Evolutionary conservation across 2,797 vertebrate genomes (phyloP).

Genomic region (Molossus molossus): DNA sequence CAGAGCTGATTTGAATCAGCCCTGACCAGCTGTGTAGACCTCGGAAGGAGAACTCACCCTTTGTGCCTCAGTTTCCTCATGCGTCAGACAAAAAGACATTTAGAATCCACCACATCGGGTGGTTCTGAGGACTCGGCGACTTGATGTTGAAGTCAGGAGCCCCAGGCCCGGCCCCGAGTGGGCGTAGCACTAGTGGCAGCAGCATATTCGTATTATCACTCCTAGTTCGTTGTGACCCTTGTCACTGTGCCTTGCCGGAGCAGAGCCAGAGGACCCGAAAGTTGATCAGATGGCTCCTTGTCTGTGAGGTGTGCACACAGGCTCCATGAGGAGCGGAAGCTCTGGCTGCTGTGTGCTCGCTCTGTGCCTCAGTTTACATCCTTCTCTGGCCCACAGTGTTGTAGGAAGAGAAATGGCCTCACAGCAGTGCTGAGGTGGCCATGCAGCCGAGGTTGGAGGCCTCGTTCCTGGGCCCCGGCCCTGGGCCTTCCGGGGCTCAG

Average conservation of each 20-base stretch:
- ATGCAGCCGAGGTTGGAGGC: rapidly evolving
- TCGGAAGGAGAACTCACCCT: not conserved
- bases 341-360: not conserved
- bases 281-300: not conserved
- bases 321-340: not conserved
- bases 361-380: constrained; percentile 25
- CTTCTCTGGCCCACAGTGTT: not conserved
- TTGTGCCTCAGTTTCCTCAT: not conserved
- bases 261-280: too few relatives aligned
- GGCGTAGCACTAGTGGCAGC: rapidly evolving
- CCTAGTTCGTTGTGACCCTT: rapidly evolving
- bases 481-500: not conserved
- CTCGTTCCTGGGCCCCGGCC: not conserved
- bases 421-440: not conserved
- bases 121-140: not conserved
- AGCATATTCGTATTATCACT: rapidly evolving
- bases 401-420: not conserved
- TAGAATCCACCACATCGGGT: not conserved
- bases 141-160: not conserved
- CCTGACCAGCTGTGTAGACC: not conserved
- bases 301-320: not conserved
- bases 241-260: not conserved
- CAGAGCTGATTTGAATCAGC: not conserved
- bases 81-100: not conserved
- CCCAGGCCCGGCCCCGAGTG: not conserved